Conservation (phyloP, 2,113 vertebrate species). For the Crotophaga sulcirostris region DNA sequence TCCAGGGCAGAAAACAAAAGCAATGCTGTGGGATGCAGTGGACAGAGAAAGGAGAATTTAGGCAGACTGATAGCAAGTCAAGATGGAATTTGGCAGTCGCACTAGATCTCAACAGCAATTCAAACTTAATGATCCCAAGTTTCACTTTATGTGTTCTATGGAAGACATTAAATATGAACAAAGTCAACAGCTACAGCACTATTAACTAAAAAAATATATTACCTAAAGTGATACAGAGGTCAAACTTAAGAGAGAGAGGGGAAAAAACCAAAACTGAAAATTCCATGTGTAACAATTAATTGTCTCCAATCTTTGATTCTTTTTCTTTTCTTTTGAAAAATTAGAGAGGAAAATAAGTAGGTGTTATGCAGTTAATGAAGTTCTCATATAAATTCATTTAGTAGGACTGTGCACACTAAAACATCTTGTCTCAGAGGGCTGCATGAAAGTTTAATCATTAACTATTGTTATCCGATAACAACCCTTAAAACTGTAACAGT, state of each 20-base stretch:
- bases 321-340: not conserved
- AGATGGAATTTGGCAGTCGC: not conserved
- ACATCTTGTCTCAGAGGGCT: not conserved
- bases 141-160: not conserved
- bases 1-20: constrained; percentile 4
- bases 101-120: not conserved
- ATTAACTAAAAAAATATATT: not conserved
- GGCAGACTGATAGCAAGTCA: not conserved
- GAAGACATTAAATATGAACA: not conserved
- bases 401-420: not conserved
- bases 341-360: not conserved
- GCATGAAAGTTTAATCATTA: constrained; percentile 34
- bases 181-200: not conserved
- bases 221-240: not conserved
- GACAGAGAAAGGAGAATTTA: not conserved
- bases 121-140: not conserved
- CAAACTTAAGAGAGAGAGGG: not conserved
- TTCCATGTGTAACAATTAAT: not conserved
- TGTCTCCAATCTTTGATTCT: not conserved
- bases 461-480: not conserved
- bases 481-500: not conserved
- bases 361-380: not conserved
- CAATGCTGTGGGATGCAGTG: not conserved
- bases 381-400: not conserved
- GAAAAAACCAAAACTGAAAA: not conserved